Evolutionary conservation across 2,797 vertebrate species (phyloP).

Genomic region (Betta splendens): DNA sequence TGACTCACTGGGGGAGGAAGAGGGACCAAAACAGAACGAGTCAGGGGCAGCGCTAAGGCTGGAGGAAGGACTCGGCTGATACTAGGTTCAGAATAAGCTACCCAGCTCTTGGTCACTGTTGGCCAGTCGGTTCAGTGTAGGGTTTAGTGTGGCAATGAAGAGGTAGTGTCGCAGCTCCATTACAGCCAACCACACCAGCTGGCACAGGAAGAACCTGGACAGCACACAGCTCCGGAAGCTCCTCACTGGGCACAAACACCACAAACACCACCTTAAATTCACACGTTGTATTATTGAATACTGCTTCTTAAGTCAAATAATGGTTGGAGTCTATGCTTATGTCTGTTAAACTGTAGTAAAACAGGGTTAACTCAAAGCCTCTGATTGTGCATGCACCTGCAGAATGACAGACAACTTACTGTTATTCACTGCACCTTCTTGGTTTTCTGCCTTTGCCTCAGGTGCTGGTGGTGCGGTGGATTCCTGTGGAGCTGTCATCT

Average conservation of each 20-base stretch:
- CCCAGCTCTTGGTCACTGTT: constrained; percentile 52
- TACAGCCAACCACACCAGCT: constrained; percentile 87
- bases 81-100: constrained; percentile 26
- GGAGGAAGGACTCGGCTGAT: background rate
- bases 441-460: constrained; percentile 7
- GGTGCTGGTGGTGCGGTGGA: background rate
- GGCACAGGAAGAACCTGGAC: constrained; percentile 85
- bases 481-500: background rate
- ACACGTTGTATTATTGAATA: no score
- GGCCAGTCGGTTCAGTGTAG: constrained; percentile 82
- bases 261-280: no score
- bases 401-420: background rate
- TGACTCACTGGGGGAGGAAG: constrained; percentile 79
- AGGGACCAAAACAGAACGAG: background rate
- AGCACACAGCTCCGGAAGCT: constrained; percentile 79
- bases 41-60: background rate
- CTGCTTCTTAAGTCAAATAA: no score
- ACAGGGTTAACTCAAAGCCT: no score
- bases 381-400: no score
- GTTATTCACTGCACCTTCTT: constrained; percentile 48
- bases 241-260: constrained; percentile 16
- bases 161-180: constrained; percentile 91
- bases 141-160: constrained; percentile 90
- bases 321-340: no score
- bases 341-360: background rate